Evolutionary conservation across 2,113 vertebrate species (phyloP), one percentile per base, ranked within the genome.

Genomic region (Caracal caracal): DNA sequence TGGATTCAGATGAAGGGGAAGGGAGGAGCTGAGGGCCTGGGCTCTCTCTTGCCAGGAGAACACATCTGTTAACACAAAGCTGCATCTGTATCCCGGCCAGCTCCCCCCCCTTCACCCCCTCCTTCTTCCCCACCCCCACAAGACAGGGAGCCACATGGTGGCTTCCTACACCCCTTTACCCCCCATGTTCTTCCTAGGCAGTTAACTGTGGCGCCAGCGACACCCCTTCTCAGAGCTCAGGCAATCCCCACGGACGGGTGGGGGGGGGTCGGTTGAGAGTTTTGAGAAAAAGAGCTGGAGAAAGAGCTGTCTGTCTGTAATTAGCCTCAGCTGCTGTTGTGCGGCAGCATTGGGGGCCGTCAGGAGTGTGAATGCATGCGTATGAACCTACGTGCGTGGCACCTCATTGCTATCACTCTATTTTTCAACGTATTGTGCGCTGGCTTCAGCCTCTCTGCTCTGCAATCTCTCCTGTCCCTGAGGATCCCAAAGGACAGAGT

Each of bases 61-160:
- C 86, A 97, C 93, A 97, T 97, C 96, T 97, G 95, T 95, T 95
- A 90, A 94, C 86, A 97, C 93, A 97, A 94, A 95, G 68, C 93
- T 90, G 53, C 82, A 89, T 97, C 94, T 97, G 93, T 88, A 93
- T 79, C 66, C 1, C 71, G 95, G 96, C 91, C 93, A 97, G 73
- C 68, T 89, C 78, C 70, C 59, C 66, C 1, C 43, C 33, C 24
- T 47, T 83, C 81, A 19, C 43, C 28, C 43, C 82, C 63, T 71
- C 30, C 66, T 94, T 65, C 63, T 78, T 90, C 73, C 90, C 79
- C 82, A 94, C 63, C 59, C 78, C 40, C 16, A 24, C 56, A 91
- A 70, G 88, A 92, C 5, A 3, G 56, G 68, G 94, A 97, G 68
- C n/a, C 61, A 78, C 95, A 87, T 49, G 91, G 85, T 0, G 1